Base-by-base conservation (phyloP, 1,140 invertebrate species). In the Tetramorium alpestre region DNA sequence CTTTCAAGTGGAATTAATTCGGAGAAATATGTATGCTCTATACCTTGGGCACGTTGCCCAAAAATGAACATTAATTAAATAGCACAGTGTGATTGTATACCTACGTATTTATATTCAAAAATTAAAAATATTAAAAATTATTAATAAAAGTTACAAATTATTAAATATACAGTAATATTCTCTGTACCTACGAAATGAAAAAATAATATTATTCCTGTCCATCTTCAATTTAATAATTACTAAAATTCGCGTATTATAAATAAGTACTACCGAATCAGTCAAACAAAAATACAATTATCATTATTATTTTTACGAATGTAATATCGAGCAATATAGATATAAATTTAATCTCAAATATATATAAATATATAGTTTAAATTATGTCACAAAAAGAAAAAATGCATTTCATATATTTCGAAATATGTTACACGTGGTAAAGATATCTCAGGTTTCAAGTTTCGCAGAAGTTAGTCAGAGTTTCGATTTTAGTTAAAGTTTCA, bases 401-500 rank as follows among this genome's bases (percentile, higher is more conserved):
- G 18, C 7, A 44, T 33, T 47, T 62, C 25, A 11, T 28, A 25
- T 25, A 75, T 33, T 7, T 41, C 41, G 28, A 84, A 49, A 84
- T 84, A 73, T 60, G 47, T 60, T 38, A 47, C 54, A n/a, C n/a
- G 8, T 38, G 8, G 41, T 49, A 18, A 60, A 73, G 80, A 49
- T 73, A 73, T 28, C 18, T 73, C 18, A 18, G n/a, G 38, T 67
- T 67, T 81, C 64, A 51, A 80, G 75, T 80, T 69, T 25, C 41
- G 16, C 13, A 7, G 33, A 69, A 86, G 80, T 73, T 65, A 80
- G 77, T 67, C 58, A 73, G 41, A 82, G 80, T 84, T 73, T 84
- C 80, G 69, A 86, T 86, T 86, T 80, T 78, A 65, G 75, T 86
- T 47, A 58, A 80, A 86, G 49, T 86, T 86, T 44, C 76, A n/a